Conservation (phyloP, 2,113 vertebrate species). For the Toxostoma redivivum region DNA sequence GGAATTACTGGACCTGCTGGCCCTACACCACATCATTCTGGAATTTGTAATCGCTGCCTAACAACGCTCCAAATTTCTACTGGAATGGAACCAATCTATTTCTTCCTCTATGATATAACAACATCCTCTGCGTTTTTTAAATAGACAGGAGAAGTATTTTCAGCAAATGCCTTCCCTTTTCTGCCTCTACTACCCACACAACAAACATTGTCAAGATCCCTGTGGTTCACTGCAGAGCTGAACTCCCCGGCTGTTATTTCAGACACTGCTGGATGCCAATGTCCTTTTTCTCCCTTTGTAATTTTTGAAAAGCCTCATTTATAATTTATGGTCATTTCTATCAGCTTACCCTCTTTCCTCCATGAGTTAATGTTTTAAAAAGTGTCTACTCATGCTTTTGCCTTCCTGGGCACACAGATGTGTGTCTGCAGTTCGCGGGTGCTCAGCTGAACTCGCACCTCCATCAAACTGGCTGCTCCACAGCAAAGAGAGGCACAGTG, state of each 20-base stretch:
- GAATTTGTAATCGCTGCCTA: neutral
- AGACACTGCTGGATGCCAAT: slow-evolving; percentile 46
- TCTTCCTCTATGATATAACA: slow-evolving; percentile 22
- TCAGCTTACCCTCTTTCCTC: neutral
- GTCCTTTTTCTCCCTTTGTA: slow-evolving; percentile 43
- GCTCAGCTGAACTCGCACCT: neutral
- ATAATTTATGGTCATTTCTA: slow-evolving; percentile 50
- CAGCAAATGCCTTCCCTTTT: slow-evolving; percentile 40
- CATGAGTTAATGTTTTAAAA: slow-evolving; percentile 8
- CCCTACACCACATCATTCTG: neutral
- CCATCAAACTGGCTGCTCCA: neutral
- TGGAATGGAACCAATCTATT: neutral
- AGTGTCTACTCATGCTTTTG: neutral
- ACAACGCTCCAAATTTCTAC: neutral
- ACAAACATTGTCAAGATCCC: slow-evolving; percentile 4
- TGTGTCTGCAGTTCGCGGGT: neutral
- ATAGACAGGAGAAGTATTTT: slow-evolving; percentile 40
- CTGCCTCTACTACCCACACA: slow-evolving; percentile 19
- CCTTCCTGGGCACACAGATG: neutral
- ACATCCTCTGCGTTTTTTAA: slow-evolving; percentile 34
- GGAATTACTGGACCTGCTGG: neutral
- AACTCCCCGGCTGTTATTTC: slow-evolving; percentile 43
- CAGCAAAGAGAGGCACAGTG: neutral
- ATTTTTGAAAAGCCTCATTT: slow-evolving; percentile 43
- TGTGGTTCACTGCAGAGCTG: neutral